phyloP scores from a whole-genome alignment of 2,797 vertebrate genomes.

The Chelonia mydas region DNA sequence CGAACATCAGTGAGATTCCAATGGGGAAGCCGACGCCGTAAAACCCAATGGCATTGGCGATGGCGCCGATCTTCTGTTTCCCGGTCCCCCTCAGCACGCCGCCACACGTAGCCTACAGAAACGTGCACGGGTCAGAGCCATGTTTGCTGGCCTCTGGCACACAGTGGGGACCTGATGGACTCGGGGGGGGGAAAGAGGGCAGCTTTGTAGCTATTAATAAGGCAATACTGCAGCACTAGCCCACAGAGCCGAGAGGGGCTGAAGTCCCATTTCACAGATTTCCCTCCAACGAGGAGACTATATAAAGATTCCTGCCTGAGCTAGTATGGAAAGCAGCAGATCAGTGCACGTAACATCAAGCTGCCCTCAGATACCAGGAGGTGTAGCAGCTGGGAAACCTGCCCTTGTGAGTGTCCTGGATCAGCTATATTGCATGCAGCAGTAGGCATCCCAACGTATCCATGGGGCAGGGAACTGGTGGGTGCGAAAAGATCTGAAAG shows the following conservation, averaged over 20 bases:
- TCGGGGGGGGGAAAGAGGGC: fast-evolving
- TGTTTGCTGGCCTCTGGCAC: fast-evolving
- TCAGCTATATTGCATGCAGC: background rate
- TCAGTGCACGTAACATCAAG: fast-evolving
- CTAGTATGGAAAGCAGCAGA: background rate
- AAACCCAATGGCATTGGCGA: slow-evolving; percentile 86
- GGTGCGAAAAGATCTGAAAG: background rate
- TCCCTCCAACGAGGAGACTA: fast-evolving
- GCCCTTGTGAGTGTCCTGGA: background rate
- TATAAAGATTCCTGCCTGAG: fast-evolving
- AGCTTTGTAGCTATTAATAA: background rate
- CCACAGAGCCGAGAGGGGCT: background rate
- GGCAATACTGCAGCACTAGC: background rate
- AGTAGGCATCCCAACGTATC: background rate
- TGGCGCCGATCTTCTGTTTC: slow-evolving; percentile 89
- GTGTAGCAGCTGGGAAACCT: background rate
- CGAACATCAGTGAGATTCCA: slow-evolving; percentile 92
- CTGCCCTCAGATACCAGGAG: background rate
- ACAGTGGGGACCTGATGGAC: background rate
- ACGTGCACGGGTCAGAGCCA: fast-evolving
- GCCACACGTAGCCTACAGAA: slow-evolving; percentile 77
- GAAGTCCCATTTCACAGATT: background rate
- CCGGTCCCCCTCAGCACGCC: slow-evolving; percentile 89
- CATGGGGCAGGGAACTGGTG: background rate
- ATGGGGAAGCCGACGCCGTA: slow-evolving; percentile 88